Evolutionary conservation across 1,140 invertebrate species (phyloP).

Genomic region (Oreohelix idahoensis): DNA sequence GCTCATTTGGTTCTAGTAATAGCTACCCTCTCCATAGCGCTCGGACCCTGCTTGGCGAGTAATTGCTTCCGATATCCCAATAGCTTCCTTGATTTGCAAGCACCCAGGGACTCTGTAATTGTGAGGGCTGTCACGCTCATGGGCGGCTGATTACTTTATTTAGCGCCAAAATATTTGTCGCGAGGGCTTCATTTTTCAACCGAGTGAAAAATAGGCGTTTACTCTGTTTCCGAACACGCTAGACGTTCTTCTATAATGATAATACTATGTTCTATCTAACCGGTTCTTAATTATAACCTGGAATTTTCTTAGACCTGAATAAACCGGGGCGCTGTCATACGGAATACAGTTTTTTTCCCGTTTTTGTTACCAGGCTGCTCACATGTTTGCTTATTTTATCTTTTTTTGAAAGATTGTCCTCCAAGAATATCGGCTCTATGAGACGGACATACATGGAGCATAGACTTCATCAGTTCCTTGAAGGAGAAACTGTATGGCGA

Average conservation of each 20-base stretch:
- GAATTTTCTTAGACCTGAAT: too few relatives aligned
- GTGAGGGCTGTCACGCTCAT: neutral
- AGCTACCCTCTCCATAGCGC: neutral
- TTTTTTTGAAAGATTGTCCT: too few relatives aligned
- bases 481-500: too few relatives aligned
- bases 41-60: neutral
- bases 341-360: too few relatives aligned
- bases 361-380: too few relatives aligned
- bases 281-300: too few relatives aligned
- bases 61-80: slow-evolving; percentile 34
- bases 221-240: neutral
- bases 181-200: slow-evolving; percentile 13
- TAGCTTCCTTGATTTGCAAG: slow-evolving; percentile 19
- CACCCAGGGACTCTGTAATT: slow-evolving; percentile 27
- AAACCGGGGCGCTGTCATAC: too few relatives aligned
- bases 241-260: neutral
- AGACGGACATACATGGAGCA: too few relatives aligned
- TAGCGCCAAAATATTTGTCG: slow-evolving; percentile 37
- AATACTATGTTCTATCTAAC: neutral
- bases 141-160: slow-evolving; percentile 30
- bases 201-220: slow-evolving; percentile 1
- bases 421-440: too few relatives aligned
- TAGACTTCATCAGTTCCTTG: too few relatives aligned
- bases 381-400: too few relatives aligned
- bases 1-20: slow-evolving; percentile 31